Evolutionary conservation across 2,888 invertebrate species (phyloP), one percentile per base, ranked within the genome.

Genomic region (Entomobrya proxima): DNA sequence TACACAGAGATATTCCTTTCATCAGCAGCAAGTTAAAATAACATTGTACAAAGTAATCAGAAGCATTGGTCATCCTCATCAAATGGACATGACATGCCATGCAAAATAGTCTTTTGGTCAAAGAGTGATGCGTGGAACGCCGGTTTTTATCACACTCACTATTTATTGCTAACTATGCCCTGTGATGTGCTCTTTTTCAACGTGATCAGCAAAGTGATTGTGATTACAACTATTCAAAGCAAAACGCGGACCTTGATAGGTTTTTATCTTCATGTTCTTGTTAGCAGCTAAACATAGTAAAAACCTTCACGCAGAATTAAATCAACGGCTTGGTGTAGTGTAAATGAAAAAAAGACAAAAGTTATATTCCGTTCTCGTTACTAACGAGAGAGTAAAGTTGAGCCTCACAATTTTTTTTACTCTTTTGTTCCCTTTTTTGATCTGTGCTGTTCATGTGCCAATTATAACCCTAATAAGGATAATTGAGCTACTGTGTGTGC

Each of bases 391-490:
- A 50, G 58, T 30, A 50, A 72, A 72, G 24, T 72, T 69, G 35
- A 52, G 15, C 80, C 35, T 40, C 80, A 80, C 61, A 50, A 76
- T 44, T 69, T 15, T 44, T n/a, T 15, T 7, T 74, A 37, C 67
- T 69, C 61, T 76, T 76, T 69, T 80, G 61, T 58, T 80, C 61
- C 75, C 72, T 44, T 75, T 85, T 79, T 50, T 85, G 85, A 85
- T 85, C 85, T 69, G n/a, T n/a, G n/a, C n/a, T n/a, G n/a, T 27
- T 85, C 52, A 80, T 85, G 80, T 85, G 85, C 85, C 85, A 85
- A 85, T 85, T 80, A 85, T 85, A 85, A 85, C 50, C 85, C 67
- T 85, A 85, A 85, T 85, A 85, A 85, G 80, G 80, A 80, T 85
- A 85, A 85, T 85, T 85, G 85, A 76, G 76, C 80, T 75, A 85